Base-by-base conservation (phyloP, 2,797 vertebrate species). In the Tenualosa ilisha region DNA sequence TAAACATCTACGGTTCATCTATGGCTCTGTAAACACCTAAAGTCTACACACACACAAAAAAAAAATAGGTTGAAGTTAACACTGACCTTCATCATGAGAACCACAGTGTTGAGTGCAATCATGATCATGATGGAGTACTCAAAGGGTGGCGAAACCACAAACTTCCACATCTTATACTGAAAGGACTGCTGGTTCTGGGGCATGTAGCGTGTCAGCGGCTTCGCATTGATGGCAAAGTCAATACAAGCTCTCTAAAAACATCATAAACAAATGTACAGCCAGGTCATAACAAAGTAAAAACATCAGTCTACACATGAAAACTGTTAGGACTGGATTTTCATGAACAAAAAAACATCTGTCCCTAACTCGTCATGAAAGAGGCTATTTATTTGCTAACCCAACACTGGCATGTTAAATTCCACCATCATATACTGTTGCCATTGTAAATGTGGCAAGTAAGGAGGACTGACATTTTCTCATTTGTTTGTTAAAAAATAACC, bases 91-190 rank as follows among this genome's bases (percentile, higher is more conserved):
- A 99, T 99, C 98, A 99, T 99, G 82, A 99, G 96, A n/a, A 99
- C 98, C 63, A 98, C 96, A 0, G 98, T 99, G 91, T 99, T 99
- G 93, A 99, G 95, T 2, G 98, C 98, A 0, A 99, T 99, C 97
- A 99, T 98, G 90, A 97, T 96, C 97, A 99, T 98, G 91, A 99
- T 98, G 89, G 98, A 98, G 91, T 99, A 99, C 88, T 99, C 98
- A 50, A 99, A 99, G 2, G 98, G 97, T 5, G 97, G 93, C 0
- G 98, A 99, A 59, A 99, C 98, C 89, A 99, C 98, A 46, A 99
- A 99, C 68, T 97, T 97, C 98, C 98, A 99, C 92, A 99, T 97
- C 93, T 96, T 96, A 92, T 99, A 99, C 94, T 99, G 98, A 92
- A 99, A 98, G 0, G 97, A 97, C 84, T 98, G 96, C 82, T 95